Base-by-base conservation (phyloP, 2,113 vertebrate species). In the Aldabrachelys gigantea region DNA sequence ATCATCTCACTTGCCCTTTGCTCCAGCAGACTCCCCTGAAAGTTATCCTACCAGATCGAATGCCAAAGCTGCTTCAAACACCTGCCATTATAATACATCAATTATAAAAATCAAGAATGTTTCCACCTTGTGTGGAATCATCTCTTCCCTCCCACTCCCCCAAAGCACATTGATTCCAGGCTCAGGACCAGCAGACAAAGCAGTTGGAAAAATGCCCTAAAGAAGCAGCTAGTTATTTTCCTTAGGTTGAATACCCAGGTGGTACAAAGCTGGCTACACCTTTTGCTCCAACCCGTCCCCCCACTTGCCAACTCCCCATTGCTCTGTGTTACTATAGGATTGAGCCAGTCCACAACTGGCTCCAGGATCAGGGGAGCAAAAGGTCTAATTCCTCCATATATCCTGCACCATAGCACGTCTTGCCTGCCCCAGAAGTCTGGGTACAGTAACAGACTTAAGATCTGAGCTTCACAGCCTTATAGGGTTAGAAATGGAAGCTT, bases 251-350 rank as follows among this genome's bases (percentile, higher is more conserved):
- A 27, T 81, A 22, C 2, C 53, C 87, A 38, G 8, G 0, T 56
- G 29, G 27, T 29, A 54, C 80, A 17, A 81, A 94, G 50, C 0
- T 50, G 76, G 16, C 29, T 87, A 75, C 57, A 14, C 2, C 38
- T 38, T 2, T 59, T 56, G 87, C 65, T 5, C n/a, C 9, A 75
- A 6, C 8, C 35, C 13, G 4, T 79, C 41, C 44, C 75, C 80
- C 35, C 22, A 85, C 22, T 56, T 56, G 24, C 54, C 54, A 53
- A 52, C 12, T 3, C 78, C 38, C 49, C 75, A 69, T 52, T 82
- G 16, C 0, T 44, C 38, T 44, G 10, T 41, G 0, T 0, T 57
- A n/a, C 56, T 1, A 41, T 10, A n/a, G 29, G 49, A 10, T 76
- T 27, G 3, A 49, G 27, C 84, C n/a, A 11, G 21, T 78, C 17